These are phyloP conservation scores for Pocota personata DNA, from an alignment of 2,888 invertebrate species.

Conservation along the genomic window DNA sequence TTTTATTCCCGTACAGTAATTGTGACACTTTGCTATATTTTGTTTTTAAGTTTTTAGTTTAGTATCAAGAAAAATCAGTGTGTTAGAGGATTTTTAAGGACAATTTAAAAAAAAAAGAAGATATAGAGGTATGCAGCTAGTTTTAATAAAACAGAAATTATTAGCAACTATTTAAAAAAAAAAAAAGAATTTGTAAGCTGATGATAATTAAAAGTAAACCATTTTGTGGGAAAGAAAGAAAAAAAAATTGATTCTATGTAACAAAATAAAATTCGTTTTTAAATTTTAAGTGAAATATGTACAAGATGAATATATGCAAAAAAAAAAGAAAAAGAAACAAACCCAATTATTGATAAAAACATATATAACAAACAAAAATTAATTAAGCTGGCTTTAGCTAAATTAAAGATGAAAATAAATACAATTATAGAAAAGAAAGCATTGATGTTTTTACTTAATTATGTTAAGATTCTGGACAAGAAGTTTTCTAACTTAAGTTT, in stretches of 20 bases:
- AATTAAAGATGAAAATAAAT: constrained; percentile 69
- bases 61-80: constrained; percentile 36
- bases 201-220: neutral
- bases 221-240: constrained; percentile 4
- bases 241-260: constrained; percentile 35
- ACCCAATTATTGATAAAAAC: constrained; percentile 43
- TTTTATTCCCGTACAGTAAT: constrained; percentile 1
- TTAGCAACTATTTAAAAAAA: constrained; percentile 47
- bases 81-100: constrained; percentile 35
- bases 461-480: too few species aligned
- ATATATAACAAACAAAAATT: constrained; percentile 36
- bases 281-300: constrained; percentile 70
- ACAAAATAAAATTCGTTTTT: constrained; percentile 55
- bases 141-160: constrained; percentile 35
- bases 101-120: constrained; percentile 20
- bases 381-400: constrained; percentile 70
- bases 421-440: constrained; percentile 61
- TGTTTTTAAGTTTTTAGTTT: constrained; percentile 4
- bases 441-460: neutral
- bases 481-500: too few species aligned
- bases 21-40: constrained; percentile 2
- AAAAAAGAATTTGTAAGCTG: constrained; percentile 3
- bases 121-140: constrained; percentile 42
- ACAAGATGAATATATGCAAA: constrained; percentile 66
- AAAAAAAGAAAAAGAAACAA: constrained; percentile 13